Base-by-base conservation (phyloP, 2,113 vertebrate genomes). In the Nibea coibor region DNA sequence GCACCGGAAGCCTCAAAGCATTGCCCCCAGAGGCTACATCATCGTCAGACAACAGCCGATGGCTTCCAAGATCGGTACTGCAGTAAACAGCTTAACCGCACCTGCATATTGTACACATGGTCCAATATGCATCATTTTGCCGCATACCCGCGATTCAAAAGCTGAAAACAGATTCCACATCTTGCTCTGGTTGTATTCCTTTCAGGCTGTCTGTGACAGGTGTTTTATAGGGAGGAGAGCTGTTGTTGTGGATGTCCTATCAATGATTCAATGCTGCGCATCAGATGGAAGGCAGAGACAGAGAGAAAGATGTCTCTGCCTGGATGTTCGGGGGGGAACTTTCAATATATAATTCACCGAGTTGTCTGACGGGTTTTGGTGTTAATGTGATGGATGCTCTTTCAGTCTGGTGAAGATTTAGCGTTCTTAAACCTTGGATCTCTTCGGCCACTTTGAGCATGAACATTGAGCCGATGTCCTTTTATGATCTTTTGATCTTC, bases 181-280 rank as follows among this genome's bases (percentile, higher is more conserved):
- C 75, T 73, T 22, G 12, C 65, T 28, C 2, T 48, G 48, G 69
- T 72, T 76, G 71, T 81, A 78, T 83, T 88, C 78, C 66, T 89
- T 89, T 85, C 87, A 76, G 85, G 76, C 76, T 57, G 82, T 42
- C 78, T 48, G 78, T 91, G 93, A 93, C 93, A 93, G 91, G 92
- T 94, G 90, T 92, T 94, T 93, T 90, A 92, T 88, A 80, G 87
- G 91, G 78, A 88, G 85, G 76, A 88, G 84, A 31, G 73, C 80
- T 90, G 90, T 92, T 94, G 90, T 94, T 92, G 84, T 89, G 87
- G 78, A 92, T 93, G 93, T 93, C 87, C 91, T 78, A 95, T 94
- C 92, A 94, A 94, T 95, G 94, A 95, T 94, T 95, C 88, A 95
- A 88, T 87, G 88, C 88, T 45, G 84, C 89, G 78, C 90, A 91